Evolutionary conservation across 2,797 vertebrate genomes (phyloP), one percentile per base, ranked within the genome.

Genomic region (Poeciliopsis paucimaculata): DNA sequence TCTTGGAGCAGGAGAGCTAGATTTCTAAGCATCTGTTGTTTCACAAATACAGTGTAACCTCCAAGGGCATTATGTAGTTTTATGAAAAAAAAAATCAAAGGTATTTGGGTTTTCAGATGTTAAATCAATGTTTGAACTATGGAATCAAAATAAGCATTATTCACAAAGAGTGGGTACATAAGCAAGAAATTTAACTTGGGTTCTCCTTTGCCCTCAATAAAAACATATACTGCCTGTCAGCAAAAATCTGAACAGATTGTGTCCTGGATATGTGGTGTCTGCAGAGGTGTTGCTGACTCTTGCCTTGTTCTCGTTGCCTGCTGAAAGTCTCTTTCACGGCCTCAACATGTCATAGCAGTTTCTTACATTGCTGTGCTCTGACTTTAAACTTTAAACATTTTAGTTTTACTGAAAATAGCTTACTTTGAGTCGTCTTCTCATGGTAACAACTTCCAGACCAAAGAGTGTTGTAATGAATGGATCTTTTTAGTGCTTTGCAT

Each of bases 11-110:
- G 84, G 87, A 86, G 66, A 84, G 80, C 84, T 78, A 79, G 80
- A 89, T 88, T 90, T 93, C 85, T 87, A 79, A 76, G 47, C 81
- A 88, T 57, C 80, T 91, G 92, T 88, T 85, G 87, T 92, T 93
- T 89, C 79, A 78, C 88, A 92, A 91, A 90, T 89, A 90, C 82
- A 83, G 85, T 86, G 93, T 93, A 91, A 91, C 87, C 82, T 88
- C 88, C 85, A 86, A 83, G 87, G 89, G 89, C 82, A 86, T 84
- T 86, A 79, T 86, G 71, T 62, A 74, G 75, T 92, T 92, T 92
- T 89, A 86, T 90, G 75, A 91, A 28, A 3, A 91, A 28, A 3
- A n/a, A 39, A 36, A 66, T 36, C 6, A 36, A 20, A 34, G 18
- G 62, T 18, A 1, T 66, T 64, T 39, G 62, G 88, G 79, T 57